Conservation (phyloP, 2,113 vertebrate genomes). For the Shinisaurus crocodilurus region DNA sequence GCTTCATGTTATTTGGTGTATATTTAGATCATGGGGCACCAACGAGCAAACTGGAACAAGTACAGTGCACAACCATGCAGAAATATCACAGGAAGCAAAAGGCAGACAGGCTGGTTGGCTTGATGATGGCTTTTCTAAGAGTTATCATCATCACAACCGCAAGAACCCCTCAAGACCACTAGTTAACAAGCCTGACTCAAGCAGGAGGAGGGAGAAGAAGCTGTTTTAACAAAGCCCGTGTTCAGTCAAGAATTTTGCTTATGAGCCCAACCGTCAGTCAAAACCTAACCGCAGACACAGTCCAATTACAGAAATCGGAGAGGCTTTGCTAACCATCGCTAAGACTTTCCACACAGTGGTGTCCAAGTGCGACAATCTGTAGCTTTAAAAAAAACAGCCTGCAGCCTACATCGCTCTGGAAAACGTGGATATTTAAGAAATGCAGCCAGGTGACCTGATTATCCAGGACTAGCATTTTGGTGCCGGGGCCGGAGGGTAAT, state of each 20-base stretch:
- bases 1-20: not conserved
- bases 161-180: not conserved
- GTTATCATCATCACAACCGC: conserved; percentile 29
- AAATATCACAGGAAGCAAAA: conserved; percentile 38
- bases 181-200: conserved; percentile 14
- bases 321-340: not conserved
- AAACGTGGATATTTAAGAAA: accelerated
- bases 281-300: not conserved
- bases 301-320: not conserved
- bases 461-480: accelerated
- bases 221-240: not conserved
- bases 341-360: not conserved
- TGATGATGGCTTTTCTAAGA: conserved; percentile 42
- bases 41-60: not conserved
- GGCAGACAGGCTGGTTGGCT: not conserved
- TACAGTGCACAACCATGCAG: not conserved
- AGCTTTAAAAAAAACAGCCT: not conserved
- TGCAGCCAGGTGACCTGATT: not conserved
- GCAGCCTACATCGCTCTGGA: not conserved
- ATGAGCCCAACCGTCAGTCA: not conserved
- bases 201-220: not conserved
- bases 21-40: not conserved
- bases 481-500: not conserved
- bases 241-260: not conserved
- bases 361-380: accelerated